Conservation (phyloP, 2,888 invertebrate species). For the Mallateleia sp. region DNA sequence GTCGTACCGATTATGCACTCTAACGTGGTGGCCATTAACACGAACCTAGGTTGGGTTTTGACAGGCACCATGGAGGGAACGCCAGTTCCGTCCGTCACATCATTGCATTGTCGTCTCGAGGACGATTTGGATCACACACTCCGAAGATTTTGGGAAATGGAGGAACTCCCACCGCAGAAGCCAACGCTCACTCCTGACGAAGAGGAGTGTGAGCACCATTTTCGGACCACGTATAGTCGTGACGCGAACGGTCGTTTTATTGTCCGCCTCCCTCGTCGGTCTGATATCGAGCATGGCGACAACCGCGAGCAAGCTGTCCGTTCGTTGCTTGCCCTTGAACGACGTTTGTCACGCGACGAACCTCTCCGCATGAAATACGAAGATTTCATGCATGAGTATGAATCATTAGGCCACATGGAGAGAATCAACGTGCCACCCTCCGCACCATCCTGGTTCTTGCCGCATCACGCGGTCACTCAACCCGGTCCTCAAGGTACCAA, state of each 20-base stretch:
- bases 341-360: neutral
- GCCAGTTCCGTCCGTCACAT: neutral
- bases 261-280: constrained; percentile 1
- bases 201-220: neutral
- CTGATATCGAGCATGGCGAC: neutral
- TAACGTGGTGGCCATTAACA: neutral
- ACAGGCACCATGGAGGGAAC: neutral
- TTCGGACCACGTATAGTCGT: neutral
- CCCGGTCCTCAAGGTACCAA: neutral
- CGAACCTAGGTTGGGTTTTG: constrained; percentile 13
- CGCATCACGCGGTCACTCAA: constrained; percentile 19
- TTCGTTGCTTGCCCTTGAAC: neutral
- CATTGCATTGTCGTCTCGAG: neutral
- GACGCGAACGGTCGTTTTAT: constrained; percentile 16
- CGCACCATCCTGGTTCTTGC: constrained; percentile 5
- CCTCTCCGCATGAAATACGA: neutral
- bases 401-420: neutral
- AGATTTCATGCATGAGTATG: neutral
- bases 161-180: neutral
- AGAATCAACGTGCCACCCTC: neutral
- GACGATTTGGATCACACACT: neutral
- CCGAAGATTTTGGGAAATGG: neutral
- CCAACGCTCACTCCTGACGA: neutral
- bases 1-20: neutral
- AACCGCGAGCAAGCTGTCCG: neutral